phyloP scores from a whole-genome alignment of 2,888 invertebrate species.

The Amiota communis region DNA sequence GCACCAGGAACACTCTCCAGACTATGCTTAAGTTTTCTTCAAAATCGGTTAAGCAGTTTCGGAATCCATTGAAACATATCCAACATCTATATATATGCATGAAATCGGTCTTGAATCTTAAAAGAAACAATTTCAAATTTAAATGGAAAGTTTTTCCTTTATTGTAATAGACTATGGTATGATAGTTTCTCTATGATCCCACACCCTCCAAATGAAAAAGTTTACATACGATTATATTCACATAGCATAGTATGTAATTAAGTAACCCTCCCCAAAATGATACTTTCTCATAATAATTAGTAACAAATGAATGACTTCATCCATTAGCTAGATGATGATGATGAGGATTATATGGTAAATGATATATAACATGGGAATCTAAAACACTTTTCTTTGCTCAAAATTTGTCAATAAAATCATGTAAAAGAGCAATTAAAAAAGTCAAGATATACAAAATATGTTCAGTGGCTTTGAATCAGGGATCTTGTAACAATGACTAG shows the following conservation, averaged over 20 bases:
- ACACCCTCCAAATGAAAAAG: neutral
- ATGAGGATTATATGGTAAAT: constrained; percentile 57
- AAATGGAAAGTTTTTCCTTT: no score
- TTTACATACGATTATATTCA: no score
- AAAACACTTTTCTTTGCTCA: neutral
- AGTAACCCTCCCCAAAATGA: constrained; percentile 39
- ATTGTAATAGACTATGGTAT: no score
- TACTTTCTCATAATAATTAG: constrained; percentile 65
- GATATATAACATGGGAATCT: no score
- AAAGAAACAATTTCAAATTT: no score
- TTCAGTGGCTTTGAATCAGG: neutral
- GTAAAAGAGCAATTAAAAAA: constrained; percentile 2
- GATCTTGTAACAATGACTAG: constrained; percentile 19
- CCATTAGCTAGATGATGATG: constrained; percentile 50
- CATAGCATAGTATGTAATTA: neutral
- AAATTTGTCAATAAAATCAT: neutral
- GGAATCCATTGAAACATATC: no score
- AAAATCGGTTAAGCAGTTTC: no score
- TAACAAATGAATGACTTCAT: constrained; percentile 64
- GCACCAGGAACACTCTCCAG: no score
- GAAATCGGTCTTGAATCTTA: no score
- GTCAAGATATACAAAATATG: neutral
- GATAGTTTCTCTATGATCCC: neutral
- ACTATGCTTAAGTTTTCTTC: no score
- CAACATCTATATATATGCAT: no score